These are phyloP conservation scores for Glyptemys insculpta DNA, from an alignment of 2,797 vertebrate genomes.

Conservation along the genomic window DNA sequence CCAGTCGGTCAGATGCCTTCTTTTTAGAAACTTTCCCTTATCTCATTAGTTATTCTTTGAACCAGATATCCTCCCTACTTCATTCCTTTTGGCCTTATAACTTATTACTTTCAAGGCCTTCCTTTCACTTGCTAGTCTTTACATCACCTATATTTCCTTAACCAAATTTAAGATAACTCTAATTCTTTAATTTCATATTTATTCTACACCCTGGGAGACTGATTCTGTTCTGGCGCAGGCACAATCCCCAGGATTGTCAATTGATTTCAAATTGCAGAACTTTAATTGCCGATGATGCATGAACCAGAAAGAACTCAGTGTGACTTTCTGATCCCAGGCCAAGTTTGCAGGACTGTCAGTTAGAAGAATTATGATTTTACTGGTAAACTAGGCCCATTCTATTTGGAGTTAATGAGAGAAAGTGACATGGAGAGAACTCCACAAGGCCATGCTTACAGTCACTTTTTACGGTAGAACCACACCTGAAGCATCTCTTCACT, in stretches of 20 bases:
- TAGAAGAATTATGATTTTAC: constrained; percentile 32
- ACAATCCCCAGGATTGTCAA: constrained; percentile 19
- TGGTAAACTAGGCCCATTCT: constrained; percentile 1
- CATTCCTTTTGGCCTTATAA: not conserved
- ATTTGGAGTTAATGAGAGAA: constrained; percentile 24
- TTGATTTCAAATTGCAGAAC: constrained; percentile 29
- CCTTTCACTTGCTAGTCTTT: too few species aligned
- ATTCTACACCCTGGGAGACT: not conserved
- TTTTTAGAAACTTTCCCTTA: not conserved
- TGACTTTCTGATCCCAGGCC: constrained; percentile 16
- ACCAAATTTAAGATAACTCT: not conserved
- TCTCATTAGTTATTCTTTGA: not conserved
- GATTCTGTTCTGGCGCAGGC: constrained; percentile 15
- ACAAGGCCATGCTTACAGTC: not conserved
- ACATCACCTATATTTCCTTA: not conserved
- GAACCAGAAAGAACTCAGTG: constrained; percentile 22
- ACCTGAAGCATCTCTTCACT: not conserved
- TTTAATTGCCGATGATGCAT: constrained; percentile 4
- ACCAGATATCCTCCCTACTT: not conserved
- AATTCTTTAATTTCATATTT: not conserved
- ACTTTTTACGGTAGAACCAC: not conserved
- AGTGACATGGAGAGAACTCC: not conserved
- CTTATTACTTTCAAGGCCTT: not conserved
- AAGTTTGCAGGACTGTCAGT: constrained; percentile 24
- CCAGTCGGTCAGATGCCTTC: not conserved